Base-by-base conservation (phyloP, 2,113 vertebrate genomes). In the Entelurus aequoreus region DNA sequence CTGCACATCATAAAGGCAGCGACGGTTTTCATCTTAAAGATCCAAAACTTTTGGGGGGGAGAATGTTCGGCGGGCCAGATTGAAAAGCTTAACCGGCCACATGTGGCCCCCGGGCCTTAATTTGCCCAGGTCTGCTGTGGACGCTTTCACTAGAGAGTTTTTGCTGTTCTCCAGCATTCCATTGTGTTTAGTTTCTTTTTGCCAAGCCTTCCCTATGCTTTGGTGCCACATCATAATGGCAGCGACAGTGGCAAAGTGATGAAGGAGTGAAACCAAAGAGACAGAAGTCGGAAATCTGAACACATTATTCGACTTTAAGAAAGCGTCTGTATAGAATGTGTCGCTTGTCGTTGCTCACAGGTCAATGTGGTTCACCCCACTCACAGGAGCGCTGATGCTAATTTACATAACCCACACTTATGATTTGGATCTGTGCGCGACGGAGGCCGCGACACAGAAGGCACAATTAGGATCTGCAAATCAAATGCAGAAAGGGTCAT, bases 291-390 rank as follows among this genome's bases (percentile, higher is more conserved):
- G 61, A 68, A 65, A 69, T n/a, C 48, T 54, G 8, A 8, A 60
- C 13, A 37, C 65, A 69, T 40, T 35, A 68, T 68, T 49, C 56
- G 56, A 61, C 50, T 71, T 60, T n/a, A 14, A 38, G 49, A 78
- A 54, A 40, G 49, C 12, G n/a, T n/a, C n/a, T n/a, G 28, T 4
- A 28, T 14, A 16, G n/a, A 51, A 54, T 16, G 44, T 49, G 58
- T 65, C 71, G 69, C 62, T 72, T 75, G 63, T 10, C 52, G 67
- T 81, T 74, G 84, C 68, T 83, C 81, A 84, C 69, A 69, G 78
- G 80, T 81, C 76, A 74, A 61, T 13, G 54, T 44, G 48, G 74
- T 79, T 82, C 75, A 70, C 68, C 62, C 65, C 70, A 69, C 78
- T 81, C 68, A 56, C 35, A 60, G 65, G 35, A 49, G 56, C 76